Evolutionary conservation across 1,140 invertebrate species (phyloP).

Genomic region (Brachystomella parvula): DNA sequence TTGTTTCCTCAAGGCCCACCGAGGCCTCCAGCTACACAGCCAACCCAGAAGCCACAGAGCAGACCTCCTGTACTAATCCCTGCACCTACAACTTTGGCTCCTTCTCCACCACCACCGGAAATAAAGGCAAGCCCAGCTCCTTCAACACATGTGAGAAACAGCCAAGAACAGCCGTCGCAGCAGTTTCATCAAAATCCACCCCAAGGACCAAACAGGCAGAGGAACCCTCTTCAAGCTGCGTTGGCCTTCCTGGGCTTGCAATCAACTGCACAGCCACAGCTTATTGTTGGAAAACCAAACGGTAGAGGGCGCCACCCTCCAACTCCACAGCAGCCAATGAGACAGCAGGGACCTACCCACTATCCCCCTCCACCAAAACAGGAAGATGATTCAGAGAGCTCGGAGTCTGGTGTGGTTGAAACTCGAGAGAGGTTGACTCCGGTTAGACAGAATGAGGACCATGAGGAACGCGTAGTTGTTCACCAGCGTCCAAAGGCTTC

Average conservation of each 20-base stretch:
- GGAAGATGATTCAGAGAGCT: constrained; percentile 23
- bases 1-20: background rate
- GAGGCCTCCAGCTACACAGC: background rate
- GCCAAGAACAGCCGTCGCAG: background rate
- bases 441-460: background rate
- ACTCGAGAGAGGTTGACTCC: background rate
- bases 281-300: constrained; percentile 19
- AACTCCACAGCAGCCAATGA: too few species aligned
- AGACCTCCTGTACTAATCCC: constrained; percentile 13
- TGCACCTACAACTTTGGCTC: background rate
- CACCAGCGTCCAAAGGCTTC: background rate
- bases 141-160: background rate
- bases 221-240: constrained; percentile 16
- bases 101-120: constrained; percentile 9
- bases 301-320: background rate
- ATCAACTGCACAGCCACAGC: constrained; percentile 17
- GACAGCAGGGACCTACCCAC: background rate
- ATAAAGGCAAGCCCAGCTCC: background rate
- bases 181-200: background rate
- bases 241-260: constrained; percentile 25
- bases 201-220: background rate
- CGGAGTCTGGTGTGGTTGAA: constrained; percentile 17
- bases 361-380: background rate
- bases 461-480: background rate
- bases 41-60: background rate